A percentile compares a stretch with the other conserved stretches of the same genome.
Evolutionary conservation across 2,113 vertebrate genomes (phyloP).

Genomic region (Centropristis striata): DNA sequence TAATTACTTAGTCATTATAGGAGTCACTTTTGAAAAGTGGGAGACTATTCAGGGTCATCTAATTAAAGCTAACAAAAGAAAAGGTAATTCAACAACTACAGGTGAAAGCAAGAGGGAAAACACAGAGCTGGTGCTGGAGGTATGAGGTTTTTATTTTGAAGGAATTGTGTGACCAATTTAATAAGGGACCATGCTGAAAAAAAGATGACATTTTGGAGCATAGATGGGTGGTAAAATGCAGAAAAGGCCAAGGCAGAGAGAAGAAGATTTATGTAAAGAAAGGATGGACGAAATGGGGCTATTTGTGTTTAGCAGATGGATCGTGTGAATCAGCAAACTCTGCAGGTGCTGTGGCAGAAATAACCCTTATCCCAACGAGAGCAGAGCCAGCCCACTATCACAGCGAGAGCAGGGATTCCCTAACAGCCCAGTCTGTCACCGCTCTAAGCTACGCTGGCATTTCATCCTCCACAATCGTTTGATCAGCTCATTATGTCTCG

Average conservation of each 20-base stretch:
- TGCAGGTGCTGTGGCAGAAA: constrained; percentile 35
- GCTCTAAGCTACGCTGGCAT: constrained; percentile 51
- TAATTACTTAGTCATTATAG: constrained; percentile 23
- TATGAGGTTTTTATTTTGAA: neutral
- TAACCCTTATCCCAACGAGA: constrained; percentile 38
- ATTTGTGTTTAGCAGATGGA: constrained; percentile 3
- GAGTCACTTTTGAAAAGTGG: constrained; percentile 6
- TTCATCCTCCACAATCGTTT: constrained; percentile 63
- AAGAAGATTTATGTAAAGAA: neutral
- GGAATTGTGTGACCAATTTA: neutral
- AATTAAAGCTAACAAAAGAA: constrained; percentile 42
- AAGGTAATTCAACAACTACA: constrained; percentile 5
- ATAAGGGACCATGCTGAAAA: neutral
- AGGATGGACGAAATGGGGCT: constrained; percentile 1
- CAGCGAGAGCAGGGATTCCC: constrained; percentile 44
- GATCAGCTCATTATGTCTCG: constrained; percentile 70
- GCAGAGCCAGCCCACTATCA: constrained; percentile 39
- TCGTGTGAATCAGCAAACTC: constrained; percentile 6
- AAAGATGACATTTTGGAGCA: neutral
- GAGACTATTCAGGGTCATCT: neutral
- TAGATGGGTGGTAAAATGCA: neutral
- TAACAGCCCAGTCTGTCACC: constrained; percentile 43
- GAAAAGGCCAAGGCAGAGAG: neutral
- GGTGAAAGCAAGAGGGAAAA: neutral
- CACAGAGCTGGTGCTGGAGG: neutral